Base-by-base conservation (phyloP, 1,140 invertebrate genomes). In the Himalopsyche phryganea region DNA sequence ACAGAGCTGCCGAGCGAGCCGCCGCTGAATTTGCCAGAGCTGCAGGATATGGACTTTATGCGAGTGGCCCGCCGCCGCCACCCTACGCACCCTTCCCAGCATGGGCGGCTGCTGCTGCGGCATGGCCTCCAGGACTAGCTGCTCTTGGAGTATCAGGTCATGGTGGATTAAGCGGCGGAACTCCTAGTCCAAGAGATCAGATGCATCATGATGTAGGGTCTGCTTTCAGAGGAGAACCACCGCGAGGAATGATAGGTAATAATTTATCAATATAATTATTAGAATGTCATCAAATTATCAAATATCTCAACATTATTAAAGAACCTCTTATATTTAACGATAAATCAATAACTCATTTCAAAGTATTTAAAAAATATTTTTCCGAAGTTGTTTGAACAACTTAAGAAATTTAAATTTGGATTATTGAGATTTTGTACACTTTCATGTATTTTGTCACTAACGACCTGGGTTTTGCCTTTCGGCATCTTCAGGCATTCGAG, bases 11-110 rank as follows among this genome's bases (percentile, higher is more conserved):
- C 0, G 93, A 96, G 70, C 74, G 93, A n/a, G 93, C 93, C 0
- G 92, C 92, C 0, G 92, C 92, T 0, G 93, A 96, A 74, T 96
- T 96, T 67, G 92, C 92, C 0, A 75, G 93, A 1, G 92, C 92
- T 0, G 91, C 92, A 1, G 91, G 91, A 13, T 94, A 94, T 71
- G 91, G 91, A 0, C 74, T 94, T 1, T 94, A 94, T 71, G 85
- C 85, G 6, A 83, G 86, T 1, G 85, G 85, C 7, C 83, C 86
- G 1, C 83, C 86, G 1, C 83, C 86, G 1, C 83, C 86, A 1
- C 84, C 87, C 0, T 88, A 88, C 60, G 81, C 81, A 1, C 81
- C 82, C n/a, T 82, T 82, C 53, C 73, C 84, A 38, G 65, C 73
- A 50, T 68, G 69, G 36, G 72, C 74, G 32, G 76, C 80, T 70